Evolutionary conservation across 2,113 vertebrate species (phyloP), one percentile per base, ranked within the genome.

Genomic region (Dicentrarchus labrax): DNA sequence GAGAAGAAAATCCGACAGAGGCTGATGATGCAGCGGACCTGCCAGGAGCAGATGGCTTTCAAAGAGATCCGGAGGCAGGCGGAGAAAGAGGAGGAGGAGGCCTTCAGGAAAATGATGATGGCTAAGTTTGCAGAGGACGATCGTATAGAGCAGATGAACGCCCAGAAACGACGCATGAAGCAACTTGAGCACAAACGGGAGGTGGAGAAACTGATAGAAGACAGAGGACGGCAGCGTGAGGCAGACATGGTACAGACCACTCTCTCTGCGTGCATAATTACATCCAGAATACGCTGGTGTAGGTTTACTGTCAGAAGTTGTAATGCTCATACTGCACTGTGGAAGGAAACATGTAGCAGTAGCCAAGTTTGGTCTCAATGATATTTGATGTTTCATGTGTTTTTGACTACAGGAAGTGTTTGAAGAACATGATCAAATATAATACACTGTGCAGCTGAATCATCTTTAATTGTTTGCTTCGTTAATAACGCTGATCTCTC

Each of bases 71-170:
- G 86, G 13, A 93, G 45, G 39, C 94, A 94, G 89, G 96, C 95
- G 0, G 76, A 96, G 80, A 95, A 90, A 62, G 95, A 97, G 8
- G 96, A 98, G 69, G 98, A 99, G 17, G 96, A 95, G 72, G 76
- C 83, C 36, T 96, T 98, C 83, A 94, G 94, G 48, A 93, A 92
- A 56, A 89, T 69, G 8, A 96, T 96, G 94, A 90, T 99, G 89
- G 97, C 95, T 13, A 98, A 97, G 92, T 94, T 98, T 54, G 97
- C 98, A 0, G 98, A 99, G 89, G 97, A 99, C 0, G 97, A 98
- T 77, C 96, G 95, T 6, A 86, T 97, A 4, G 98, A 99, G 78
- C 95, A 97, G 93, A 96, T 99, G 97, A 99, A 98, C 0, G 95
- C 94, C 10, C 97, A 97, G 88, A 98, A 95, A 54, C 93, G 90